Evolutionary conservation across 2,888 invertebrate species (phyloP), one percentile per base, ranked within the genome.

Genomic region (Hypsopygia costalis): DNA sequence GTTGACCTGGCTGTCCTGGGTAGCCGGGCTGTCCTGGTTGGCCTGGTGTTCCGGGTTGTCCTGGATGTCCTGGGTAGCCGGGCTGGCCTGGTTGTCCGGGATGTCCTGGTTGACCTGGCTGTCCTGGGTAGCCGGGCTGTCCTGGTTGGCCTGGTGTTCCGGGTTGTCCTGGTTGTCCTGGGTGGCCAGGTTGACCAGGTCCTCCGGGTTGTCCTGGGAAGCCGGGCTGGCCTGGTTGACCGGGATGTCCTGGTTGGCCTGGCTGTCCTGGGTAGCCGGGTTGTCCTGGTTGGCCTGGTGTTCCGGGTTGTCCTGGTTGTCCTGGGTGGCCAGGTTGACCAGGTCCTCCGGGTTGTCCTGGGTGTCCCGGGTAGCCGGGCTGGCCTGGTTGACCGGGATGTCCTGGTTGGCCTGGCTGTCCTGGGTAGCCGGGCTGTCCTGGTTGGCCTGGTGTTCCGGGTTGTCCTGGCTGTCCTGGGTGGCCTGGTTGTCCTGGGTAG

Each of bases 111-210:
- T 46, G 10, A 2, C 50, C 51, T 11, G 51, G 47, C 1, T 50
- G 11, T 6, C 50, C 47, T 3, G 46, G 51, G 2, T 49, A 33
- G 28, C 59, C 58, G 8, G 56, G 57, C 1, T 39, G 6, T 0
- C 51, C 49, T 9, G 46, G 36, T 44, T 36, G 5, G 11, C 52
- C 60, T 3, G 62, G 52, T 3, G 49, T 41, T 1, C 62, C 52
- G 3, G 58, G 61, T 0, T 54, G 42, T 7, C 68, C 59, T 1
- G 62, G 69, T 0, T 47, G 70, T 86, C 47, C 74, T 81, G 64
- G 91, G 85, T 28, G 66, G 85, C 57, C 67, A 85, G 56, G 90
- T 1, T 47, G 36, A 3, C 59, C 69, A 1, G 72, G 63, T 21
- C 44, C 38, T 6, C 58, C 63, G 3, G 66, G 63, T 0, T 49